phyloP scores from a whole-genome alignment of 2,113 vertebrate species.

The Corapipo altera region DNA sequence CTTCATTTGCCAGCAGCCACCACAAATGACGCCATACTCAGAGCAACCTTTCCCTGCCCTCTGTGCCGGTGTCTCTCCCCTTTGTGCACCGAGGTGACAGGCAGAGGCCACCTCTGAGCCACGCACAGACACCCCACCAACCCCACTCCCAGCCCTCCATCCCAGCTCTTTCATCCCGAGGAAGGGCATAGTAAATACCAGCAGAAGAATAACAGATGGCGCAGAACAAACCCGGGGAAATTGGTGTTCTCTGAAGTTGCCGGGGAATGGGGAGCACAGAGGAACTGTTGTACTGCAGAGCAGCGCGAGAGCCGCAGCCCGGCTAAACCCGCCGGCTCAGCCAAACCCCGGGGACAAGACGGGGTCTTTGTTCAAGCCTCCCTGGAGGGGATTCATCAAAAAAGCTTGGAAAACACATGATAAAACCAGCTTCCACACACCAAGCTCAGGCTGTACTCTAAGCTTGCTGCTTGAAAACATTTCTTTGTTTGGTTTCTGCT shows the following conservation, averaged over 20 bases:
- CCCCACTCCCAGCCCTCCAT: not conserved
- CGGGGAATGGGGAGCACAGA: not conserved
- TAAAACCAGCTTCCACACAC: not conserved
- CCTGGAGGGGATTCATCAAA: not conserved
- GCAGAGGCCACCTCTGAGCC: not conserved
- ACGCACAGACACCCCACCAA: not conserved
- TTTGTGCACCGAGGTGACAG: not conserved
- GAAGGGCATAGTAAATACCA: not conserved
- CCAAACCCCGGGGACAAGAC: not conserved
- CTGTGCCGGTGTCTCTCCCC: not conserved
- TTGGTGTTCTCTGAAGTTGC: slow-evolving; percentile 30
- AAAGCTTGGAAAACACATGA: not conserved
- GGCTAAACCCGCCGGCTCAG: not conserved
- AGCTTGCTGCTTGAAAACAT: not conserved
- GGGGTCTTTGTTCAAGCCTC: slow-evolving; percentile 25
- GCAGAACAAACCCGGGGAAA: not conserved
- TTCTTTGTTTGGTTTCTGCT: slow-evolving; percentile 41
- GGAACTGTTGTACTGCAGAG: slow-evolving; percentile 40
- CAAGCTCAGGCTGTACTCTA: not conserved
- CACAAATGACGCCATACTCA: not conserved
- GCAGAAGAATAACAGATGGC: slow-evolving; percentile 13
- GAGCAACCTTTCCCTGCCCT: not conserved
- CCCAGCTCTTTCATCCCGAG: not conserved
- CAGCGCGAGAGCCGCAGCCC: not conserved
- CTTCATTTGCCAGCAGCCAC: not conserved